Evolutionary conservation across 2,888 invertebrate genomes (phyloP), one percentile per base, ranked within the genome.

Genomic region (Lamproptera curius): DNA sequence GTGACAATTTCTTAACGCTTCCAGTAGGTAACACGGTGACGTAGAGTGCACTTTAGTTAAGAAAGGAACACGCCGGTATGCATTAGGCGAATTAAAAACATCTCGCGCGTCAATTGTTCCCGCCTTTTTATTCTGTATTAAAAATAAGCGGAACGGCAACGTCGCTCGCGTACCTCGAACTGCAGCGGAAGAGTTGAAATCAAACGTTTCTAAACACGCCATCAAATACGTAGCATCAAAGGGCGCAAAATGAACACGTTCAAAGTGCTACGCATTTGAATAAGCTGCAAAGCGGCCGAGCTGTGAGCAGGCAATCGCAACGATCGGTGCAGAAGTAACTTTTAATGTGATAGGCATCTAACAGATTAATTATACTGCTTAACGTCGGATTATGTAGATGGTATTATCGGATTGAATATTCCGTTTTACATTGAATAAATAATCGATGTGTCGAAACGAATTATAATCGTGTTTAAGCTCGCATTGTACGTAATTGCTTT

Each of bases 41-140:
- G 64, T 76, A 75, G 63, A 70, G 72, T 74, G 76, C 75, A 74
- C 75, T 78, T 78, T 77, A 76, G 66, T 76, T 5, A 74, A 74
- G 71, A 67, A 72, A 78, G 74, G 74, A 70, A 73, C 74, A 75
- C 69, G 73, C 70, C 62, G 59, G 67, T 63, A 70, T 84, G 83
- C 87, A 87, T 87, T 86, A 86, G 86, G 82, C 78, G 74, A 85
- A 87, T 87, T 87, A 87, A 86, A 85, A 85, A 80, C 70, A 73
- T 63, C 73, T 67, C 65, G 71, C 71, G 67, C 67, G 65, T 61
- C 80, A 75, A 79, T 83, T 83, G 79, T 82, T 78, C n/a, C n/a
- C n/a, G n/a, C n/a, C n/a, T 70, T 33, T 62, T 82, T 82, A 78
- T 81, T 78, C 70, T 33, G 61, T 60, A n/a, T n/a, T n/a, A n/a